A percentile compares a stretch with the other conserved stretches of the same genome.
phyloP scores from a whole-genome alignment of 2,888 invertebrate genomes.

The Laothoe populi region DNA sequence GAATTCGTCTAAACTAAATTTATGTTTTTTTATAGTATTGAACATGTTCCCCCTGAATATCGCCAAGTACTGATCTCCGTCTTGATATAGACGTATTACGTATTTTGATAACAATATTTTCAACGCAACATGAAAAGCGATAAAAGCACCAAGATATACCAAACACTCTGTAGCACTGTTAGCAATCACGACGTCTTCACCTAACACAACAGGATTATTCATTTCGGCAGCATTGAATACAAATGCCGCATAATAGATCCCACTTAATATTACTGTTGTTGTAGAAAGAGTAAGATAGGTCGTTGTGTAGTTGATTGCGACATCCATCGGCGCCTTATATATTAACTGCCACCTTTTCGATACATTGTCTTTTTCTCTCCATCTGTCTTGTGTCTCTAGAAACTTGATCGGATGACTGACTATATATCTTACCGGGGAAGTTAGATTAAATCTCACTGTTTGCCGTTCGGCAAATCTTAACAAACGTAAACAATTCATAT shows the following conservation, averaged over 20 bases:
- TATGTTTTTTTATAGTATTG: conserved; percentile 62
- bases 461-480: conserved; percentile 47
- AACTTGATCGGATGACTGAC: conserved; percentile 66
- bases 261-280: conserved; percentile 45
- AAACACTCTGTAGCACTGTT: conserved; percentile 66
- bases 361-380: conserved; percentile 65
- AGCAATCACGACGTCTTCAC: conserved; percentile 67
- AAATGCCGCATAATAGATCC: conserved; percentile 64
- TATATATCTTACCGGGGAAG: conserved; percentile 48
- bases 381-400: conserved; percentile 63
- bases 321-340: conserved; percentile 77
- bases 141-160: conserved; percentile 65
- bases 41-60: conserved; percentile 66
- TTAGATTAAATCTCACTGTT: conserved; percentile 43
- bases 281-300: conserved; percentile 67
- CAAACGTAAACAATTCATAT: conserved; percentile 62
- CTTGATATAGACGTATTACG: conserved; percentile 71
- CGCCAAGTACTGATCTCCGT: conserved; percentile 74
- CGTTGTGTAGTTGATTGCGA: conserved; percentile 56
- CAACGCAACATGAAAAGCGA: conserved; percentile 62
- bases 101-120: conserved; percentile 70
- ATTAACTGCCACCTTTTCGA: conserved; percentile 69
- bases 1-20: conserved; percentile 69
- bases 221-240: conserved; percentile 56
- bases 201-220: conserved; percentile 62